These are phyloP conservation scores for Melitaea cinxia DNA, from an alignment of 1,140 invertebrate genomes.

Conservation along the genomic window DNA sequence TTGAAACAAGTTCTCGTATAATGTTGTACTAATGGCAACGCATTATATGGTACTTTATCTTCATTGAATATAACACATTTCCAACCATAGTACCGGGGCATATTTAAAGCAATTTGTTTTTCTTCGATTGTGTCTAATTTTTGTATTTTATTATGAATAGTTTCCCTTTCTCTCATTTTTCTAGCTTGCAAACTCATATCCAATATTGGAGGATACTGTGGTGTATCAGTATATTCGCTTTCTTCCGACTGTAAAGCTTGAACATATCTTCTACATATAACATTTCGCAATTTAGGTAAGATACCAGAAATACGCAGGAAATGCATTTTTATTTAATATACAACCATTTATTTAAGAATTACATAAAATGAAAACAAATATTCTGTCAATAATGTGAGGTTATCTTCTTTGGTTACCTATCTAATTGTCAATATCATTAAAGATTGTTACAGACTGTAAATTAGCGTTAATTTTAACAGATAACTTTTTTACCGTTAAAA, in stretches of 20 bases:
- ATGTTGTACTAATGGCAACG: slow-evolving; percentile 85
- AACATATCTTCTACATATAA: slow-evolving; percentile 44
- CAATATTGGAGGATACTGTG: slow-evolving; percentile 85
- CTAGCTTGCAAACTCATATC: slow-evolving; percentile 77
- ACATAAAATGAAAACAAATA: neutral
- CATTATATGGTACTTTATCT: slow-evolving; percentile 84
- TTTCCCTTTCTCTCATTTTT: slow-evolving; percentile 66
- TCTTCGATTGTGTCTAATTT: slow-evolving; percentile 88
- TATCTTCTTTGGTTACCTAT: no score
- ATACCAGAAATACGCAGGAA: slow-evolving; percentile 51
- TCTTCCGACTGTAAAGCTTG: slow-evolving; percentile 50
- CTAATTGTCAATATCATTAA: neutral
- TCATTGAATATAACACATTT: slow-evolving; percentile 84
- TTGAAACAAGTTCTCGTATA: slow-evolving; percentile 87
- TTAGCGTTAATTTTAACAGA: no score
- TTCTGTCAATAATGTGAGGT: neutral
- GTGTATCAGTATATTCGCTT: slow-evolving; percentile 72
- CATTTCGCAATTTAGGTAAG: slow-evolving; percentile 55
- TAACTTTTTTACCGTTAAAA: no score
- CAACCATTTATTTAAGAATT: neutral
- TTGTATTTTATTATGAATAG: slow-evolving; percentile 84
- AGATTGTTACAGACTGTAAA: no score
- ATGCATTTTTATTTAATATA: slow-evolving; percentile 49
- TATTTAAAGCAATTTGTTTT: slow-evolving; percentile 90
- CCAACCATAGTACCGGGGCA: slow-evolving; percentile 91